Base-by-base conservation (phyloP, 2,888 invertebrate species). In the Molanna angustata region DNA sequence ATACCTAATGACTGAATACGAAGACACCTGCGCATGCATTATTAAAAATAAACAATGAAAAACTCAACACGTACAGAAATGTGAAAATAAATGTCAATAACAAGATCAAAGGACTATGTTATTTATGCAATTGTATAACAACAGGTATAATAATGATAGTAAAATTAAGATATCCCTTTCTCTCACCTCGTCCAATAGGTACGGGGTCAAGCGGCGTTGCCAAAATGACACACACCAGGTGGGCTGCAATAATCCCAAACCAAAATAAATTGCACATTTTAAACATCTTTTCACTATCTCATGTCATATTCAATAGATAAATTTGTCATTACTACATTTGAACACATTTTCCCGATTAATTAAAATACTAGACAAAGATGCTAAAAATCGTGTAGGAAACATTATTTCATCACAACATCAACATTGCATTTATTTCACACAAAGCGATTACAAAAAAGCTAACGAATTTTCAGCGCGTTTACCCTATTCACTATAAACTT, bases 191-290 rank as follows among this genome's bases (percentile, higher is more conserved):
- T 51, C 51, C 55, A 48, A 55, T 55, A 51, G 51, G 55, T 55
- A 55, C 55, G 47, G 55, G 55, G 55, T 55, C 55, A 55, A 55
- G 55, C 50, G 55, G 55, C 50, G 55, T 55, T 51, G 55, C 50
- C 55, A 55, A 41, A 51, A 55, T 40, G 46, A 22, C 33, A 22
- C 20, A 43, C 21, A 45, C 41, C 48, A 55, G 55, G 51, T 55
- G 51, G 48, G 51, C 54, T 33, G 50, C 40, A 39, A 50, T 51
- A 55, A 55, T 39, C 41, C 51, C 43, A 44, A 51, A 50, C 55
- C 55, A 55, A 55, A 48, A 47, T 40, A 51, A 47, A 55, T 51
- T 51, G 55, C 55, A 55, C 55, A 55, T 55, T 55, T 55, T 55
- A 32, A 51, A 51, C 48, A 39, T 40, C 31, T 40, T 32, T 37